Percentiles rank a stretch among this genome's conserved stretches.
These are phyloP conservation scores for Rhingia campestris DNA, from an alignment of 2,888 invertebrate genomes.

Conservation along the genomic window DNA sequence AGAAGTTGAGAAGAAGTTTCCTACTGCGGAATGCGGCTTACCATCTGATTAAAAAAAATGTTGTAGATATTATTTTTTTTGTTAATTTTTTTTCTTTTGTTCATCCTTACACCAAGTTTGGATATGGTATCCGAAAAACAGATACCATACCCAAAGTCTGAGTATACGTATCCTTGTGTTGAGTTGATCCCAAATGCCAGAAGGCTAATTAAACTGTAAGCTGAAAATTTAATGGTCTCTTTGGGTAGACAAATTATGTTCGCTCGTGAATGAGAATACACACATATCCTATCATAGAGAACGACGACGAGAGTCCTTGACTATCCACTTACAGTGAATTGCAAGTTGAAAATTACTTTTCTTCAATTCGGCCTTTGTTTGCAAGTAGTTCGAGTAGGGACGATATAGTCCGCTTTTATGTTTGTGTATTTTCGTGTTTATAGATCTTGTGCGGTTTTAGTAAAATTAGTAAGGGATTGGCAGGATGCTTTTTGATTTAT, in stretches of 20 bases:
- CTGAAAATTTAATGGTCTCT: conserved; percentile 72
- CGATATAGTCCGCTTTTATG: conserved; percentile 13
- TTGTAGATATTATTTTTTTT: conserved; percentile 34
- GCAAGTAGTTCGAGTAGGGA: conserved; percentile 32
- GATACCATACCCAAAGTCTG: conserved; percentile 14
- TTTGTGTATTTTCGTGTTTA: conserved; percentile 18
- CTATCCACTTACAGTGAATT: conserved; percentile 68
- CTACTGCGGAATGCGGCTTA: conserved; percentile 55
- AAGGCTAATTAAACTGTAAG: conserved; percentile 72
- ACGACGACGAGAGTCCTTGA: conserved; percentile 41
- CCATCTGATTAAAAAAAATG: conserved; percentile 58
- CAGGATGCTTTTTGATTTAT: conserved; percentile 51
- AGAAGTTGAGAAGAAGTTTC: conserved; percentile 49
- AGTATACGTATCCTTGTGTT: conserved; percentile 31
- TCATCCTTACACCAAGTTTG: conserved; percentile 4
- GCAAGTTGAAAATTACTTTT: conserved; percentile 72
- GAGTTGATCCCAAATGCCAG: conserved; percentile 71
- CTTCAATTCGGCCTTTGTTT: conserved; percentile 56
- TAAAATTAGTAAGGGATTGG: conserved; percentile 56
- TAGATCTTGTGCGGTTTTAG: conserved; percentile 50
- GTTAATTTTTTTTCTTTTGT: conserved; percentile 10
- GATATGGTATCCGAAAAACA: conserved; percentile 2
- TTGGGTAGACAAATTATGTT: conserved; percentile 67
- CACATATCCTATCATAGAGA: conserved; percentile 9
- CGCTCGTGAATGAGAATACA: conserved; percentile 39